A percentile compares a stretch with the other conserved stretches of the same genome.
Conservation (phyloP, 2,113 vertebrate genomes). For the Lates calcarifer region DNA sequence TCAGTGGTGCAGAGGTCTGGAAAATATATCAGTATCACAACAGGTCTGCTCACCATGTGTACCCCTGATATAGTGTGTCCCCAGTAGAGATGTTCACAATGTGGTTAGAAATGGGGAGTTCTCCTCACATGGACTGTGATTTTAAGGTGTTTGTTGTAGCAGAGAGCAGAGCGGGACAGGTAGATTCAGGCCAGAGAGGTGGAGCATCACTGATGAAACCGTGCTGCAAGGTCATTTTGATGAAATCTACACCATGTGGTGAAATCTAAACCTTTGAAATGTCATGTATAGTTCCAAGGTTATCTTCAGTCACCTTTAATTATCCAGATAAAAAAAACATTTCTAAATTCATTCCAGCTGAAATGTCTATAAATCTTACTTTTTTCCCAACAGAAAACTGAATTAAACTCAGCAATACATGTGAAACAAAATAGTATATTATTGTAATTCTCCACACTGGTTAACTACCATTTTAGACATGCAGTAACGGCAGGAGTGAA, state of each 20-base stretch:
- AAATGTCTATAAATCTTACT: neutral
- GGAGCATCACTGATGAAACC: conserved; percentile 2
- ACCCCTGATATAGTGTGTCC: conserved; percentile 17
- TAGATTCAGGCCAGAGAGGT: conserved; percentile 12
- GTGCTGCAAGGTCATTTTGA: conserved; percentile 45
- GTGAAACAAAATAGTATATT: neutral
- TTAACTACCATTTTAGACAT: neutral
- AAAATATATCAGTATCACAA: conserved; percentile 55
- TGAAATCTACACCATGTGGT: conserved; percentile 14
- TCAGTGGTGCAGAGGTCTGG: conserved; percentile 31
- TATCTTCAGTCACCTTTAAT: conserved; percentile 24
- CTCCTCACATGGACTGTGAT: conserved; percentile 14
- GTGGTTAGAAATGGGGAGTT: conserved; percentile 4
- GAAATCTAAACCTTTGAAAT: conserved; percentile 44
- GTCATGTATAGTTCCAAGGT: conserved; percentile 8
- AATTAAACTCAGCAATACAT: neutral
- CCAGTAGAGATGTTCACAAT: conserved; percentile 16
- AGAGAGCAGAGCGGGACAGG: neutral
- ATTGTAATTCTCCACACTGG: neutral
- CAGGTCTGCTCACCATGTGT: conserved; percentile 42
- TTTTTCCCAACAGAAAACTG: neutral
- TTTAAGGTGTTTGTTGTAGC: neutral
- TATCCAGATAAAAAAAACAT: neutral
- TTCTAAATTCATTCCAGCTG: neutral
- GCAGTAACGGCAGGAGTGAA: neutral